phyloP scores from a whole-genome alignment of 1,140 invertebrate genomes.

The Drosophila nigromelanica region DNA sequence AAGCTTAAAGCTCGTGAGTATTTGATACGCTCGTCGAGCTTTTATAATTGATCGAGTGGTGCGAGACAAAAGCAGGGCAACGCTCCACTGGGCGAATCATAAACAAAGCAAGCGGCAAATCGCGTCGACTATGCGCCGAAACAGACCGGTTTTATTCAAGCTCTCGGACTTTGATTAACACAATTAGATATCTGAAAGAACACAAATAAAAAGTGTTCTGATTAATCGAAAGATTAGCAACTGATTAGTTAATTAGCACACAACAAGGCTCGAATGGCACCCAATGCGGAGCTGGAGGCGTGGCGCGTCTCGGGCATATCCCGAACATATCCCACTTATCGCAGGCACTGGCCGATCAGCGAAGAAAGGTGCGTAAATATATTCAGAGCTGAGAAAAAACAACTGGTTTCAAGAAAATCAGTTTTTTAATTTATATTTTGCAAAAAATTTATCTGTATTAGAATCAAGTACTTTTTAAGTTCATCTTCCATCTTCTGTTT shows the following conservation, averaged over 20 bases:
- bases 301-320: slow-evolving; percentile 69
- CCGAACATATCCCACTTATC: slow-evolving; percentile 63
- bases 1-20: slow-evolving; percentile 27
- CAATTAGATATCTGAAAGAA: background rate
- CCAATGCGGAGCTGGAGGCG: slow-evolving; percentile 47
- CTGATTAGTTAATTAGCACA: background rate
- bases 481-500: no score
- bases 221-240: background rate
- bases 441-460: no score
- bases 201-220: slow-evolving; percentile 4
- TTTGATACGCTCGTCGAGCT: slow-evolving; percentile 34
- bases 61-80: slow-evolving; percentile 40
- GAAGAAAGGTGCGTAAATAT: slow-evolving; percentile 44
- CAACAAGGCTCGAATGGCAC: slow-evolving; percentile 42
- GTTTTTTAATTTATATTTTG: no score
- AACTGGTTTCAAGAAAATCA: no score
- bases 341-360: slow-evolving; percentile 27
- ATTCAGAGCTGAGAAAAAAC: no score
- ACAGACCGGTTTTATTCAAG: slow-evolving; percentile 45
- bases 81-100: slow-evolving; percentile 39
- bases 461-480: no score
- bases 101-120: slow-evolving; percentile 50
- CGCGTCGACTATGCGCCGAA: slow-evolving; percentile 3
- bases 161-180: slow-evolving; percentile 35
- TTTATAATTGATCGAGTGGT: slow-evolving; percentile 52